phyloP scores from a whole-genome alignment of 2,797 vertebrate species.

The Melopsittacus undulatus region DNA sequence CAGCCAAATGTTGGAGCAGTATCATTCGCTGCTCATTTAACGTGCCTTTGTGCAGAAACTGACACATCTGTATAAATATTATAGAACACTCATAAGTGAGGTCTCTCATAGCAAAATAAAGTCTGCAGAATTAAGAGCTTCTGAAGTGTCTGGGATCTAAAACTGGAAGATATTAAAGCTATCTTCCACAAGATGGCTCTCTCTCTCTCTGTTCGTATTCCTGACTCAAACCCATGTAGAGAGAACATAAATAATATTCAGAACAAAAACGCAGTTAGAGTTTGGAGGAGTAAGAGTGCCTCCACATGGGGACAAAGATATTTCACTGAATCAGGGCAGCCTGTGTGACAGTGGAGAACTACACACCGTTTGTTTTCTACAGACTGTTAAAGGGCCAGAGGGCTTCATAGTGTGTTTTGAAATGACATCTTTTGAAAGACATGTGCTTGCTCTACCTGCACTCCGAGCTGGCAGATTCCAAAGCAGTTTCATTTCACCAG shows the following conservation, averaged over 20 bases:
- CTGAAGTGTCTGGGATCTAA: background rate
- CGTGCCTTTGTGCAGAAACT: background rate
- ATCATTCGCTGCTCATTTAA: constrained; percentile 11
- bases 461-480: background rate
- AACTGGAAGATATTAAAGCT: background rate
- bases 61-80: constrained; percentile 5
- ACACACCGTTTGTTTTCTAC: background rate
- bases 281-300: constrained; percentile 64
- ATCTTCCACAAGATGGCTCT: constrained; percentile 51
- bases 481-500: background rate
- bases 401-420: background rate
- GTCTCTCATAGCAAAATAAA: background rate
- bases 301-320: constrained; percentile 46
- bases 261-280: background rate
- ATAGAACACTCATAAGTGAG: background rate
- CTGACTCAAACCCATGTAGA: background rate
- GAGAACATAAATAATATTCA: constrained; percentile 41
- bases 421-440: background rate
- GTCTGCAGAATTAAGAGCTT: background rate
- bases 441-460: background rate
- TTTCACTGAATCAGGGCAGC: constrained; percentile 22
- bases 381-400: background rate
- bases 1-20: constrained; percentile 27
- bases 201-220: background rate
- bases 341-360: background rate